Evolutionary conservation across 2,888 invertebrate species (phyloP).

Genomic region (Stictocephala bisonia): DNA sequence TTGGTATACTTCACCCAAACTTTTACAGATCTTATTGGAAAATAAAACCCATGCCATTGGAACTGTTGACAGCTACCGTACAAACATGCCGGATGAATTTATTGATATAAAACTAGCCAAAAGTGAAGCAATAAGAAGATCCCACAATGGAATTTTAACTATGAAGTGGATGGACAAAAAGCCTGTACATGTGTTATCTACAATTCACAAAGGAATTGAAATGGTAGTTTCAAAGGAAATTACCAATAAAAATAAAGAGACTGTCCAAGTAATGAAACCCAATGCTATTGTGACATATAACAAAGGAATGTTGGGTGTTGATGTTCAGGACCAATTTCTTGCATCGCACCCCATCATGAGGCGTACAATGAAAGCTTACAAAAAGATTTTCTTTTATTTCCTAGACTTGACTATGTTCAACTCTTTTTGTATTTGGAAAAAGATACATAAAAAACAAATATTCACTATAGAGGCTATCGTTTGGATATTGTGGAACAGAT

Average conservation of each 20-base stretch:
- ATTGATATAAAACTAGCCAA: background rate
- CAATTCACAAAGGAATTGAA: conserved; percentile 14
- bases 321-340: conserved; percentile 17
- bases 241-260: background rate
- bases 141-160: background rate
- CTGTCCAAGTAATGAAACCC: conserved; percentile 3
- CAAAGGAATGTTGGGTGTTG: conserved; percentile 27
- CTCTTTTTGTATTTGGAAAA: background rate
- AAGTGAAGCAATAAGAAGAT: conserved; percentile 8
- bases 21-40: background rate
- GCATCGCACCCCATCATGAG: background rate
- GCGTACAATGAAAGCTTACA: background rate
- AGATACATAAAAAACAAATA: conserved; percentile 11
- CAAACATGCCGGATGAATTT: conserved; percentile 14
- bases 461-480: background rate
- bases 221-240: background rate
- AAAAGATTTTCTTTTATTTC: conserved; percentile 32
- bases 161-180: conserved; percentile 21
- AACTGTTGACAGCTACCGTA: background rate
- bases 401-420: conserved; percentile 20
- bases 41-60: background rate
- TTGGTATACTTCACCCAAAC: background rate
- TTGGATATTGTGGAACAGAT: background rate
- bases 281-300: conserved; percentile 15
- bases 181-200: background rate